Conservation (phyloP, 2,888 invertebrate species). For the Mechanitis mazaeus region DNA sequence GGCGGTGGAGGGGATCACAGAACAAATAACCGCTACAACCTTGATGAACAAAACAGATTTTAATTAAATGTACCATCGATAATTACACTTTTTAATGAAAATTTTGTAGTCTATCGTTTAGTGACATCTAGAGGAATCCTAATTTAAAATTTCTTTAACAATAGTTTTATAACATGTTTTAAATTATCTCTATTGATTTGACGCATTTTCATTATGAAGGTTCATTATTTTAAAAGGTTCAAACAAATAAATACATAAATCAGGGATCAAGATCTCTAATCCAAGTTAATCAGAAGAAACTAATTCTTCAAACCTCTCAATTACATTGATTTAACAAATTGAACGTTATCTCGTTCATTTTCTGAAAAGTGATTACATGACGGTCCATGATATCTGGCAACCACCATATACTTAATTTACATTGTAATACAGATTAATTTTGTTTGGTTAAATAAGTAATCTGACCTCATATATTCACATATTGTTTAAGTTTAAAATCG, state of each 20-base stretch:
- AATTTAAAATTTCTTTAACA: too few relatives aligned
- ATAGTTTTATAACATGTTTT: too few relatives aligned
- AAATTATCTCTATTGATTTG: too few relatives aligned
- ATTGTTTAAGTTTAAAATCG: background rate
- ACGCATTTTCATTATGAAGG: too few relatives aligned
- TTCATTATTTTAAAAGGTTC: too few relatives aligned
- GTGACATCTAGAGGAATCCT: too few relatives aligned
- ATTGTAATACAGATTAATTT: background rate
- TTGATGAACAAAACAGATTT: constrained; percentile 2
- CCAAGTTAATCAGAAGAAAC: background rate
- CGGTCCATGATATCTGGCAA: background rate
- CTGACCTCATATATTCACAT: background rate
- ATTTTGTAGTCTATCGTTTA: too few relatives aligned
- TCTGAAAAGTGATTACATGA: constrained; percentile 9
- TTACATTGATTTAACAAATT: constrained; percentile 18
- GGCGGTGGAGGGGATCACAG: constrained; percentile 11
- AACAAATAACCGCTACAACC: background rate
- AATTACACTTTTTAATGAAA: too few relatives aligned
- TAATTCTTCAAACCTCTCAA: constrained; percentile 10
- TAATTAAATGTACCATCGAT: background rate
- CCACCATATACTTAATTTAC: background rate
- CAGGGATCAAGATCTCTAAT: background rate
- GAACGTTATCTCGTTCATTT: constrained; percentile 17
- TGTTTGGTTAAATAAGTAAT: background rate
- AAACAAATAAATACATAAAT: background rate